These are phyloP conservation scores for Solenodon paradoxus DNA, from an alignment of 2,113 vertebrate genomes.

Conservation along the genomic window DNA sequence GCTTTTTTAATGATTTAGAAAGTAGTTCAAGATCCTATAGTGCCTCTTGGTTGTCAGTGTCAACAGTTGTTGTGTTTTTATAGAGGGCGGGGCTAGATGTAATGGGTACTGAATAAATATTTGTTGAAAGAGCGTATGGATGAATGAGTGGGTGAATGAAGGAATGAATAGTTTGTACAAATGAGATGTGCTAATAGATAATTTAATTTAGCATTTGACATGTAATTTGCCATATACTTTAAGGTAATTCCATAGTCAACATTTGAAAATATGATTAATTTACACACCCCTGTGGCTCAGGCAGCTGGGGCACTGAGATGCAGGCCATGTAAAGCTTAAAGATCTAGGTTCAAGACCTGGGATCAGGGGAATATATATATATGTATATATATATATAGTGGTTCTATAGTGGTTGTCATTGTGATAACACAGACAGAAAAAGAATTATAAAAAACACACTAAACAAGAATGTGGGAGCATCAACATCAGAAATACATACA, in stretches of 20 bases:
- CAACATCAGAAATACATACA: not conserved
- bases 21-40: not conserved
- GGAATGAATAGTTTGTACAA: not conserved
- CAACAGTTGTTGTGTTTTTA: not conserved
- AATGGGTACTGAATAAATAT: not conserved
- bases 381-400: no score
- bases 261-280: not conserved
- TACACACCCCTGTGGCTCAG: no score
- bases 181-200: not conserved
- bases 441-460: slow-evolving; percentile 21
- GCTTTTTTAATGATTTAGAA: not conserved
- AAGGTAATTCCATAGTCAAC: not conserved
- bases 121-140: not conserved
- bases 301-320: no score
- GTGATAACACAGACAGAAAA: not conserved
- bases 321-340: no score
- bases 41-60: not conserved
- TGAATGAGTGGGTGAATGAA: not conserved
- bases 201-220: not conserved
- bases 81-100: not conserved
- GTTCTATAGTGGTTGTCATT: not conserved
- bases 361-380: no score
- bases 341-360: no score
- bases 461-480: not conserved
- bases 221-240: not conserved